Evolutionary conservation across 2,797 vertebrate species (phyloP).

Genomic region (Coregonus sp.): DNA sequence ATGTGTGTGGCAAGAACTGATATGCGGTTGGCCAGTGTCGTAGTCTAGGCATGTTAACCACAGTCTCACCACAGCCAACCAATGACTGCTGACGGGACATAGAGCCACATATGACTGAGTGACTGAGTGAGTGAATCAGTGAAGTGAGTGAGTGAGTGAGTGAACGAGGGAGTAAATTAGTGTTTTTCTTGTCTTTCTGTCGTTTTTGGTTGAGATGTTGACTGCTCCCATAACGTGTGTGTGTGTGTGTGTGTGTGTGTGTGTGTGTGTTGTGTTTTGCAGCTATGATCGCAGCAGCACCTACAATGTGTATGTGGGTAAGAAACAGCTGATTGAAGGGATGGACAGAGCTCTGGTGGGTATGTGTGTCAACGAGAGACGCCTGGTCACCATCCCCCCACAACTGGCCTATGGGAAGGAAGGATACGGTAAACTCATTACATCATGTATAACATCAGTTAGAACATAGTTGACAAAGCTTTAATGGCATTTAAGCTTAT

Average conservation of each 20-base stretch:
- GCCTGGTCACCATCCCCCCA: constrained; percentile 90
- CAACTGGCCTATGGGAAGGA: constrained; percentile 87
- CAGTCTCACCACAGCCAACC: background rate
- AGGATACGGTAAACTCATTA: constrained; percentile 84
- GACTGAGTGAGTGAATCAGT: background rate
- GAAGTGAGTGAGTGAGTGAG: background rate
- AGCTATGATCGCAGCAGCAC: constrained; percentile 94
- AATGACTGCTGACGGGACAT: background rate
- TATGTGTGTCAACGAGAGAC: constrained; percentile 95
- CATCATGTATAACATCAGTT: background rate
- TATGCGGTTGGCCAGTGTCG: background rate
- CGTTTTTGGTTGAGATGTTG: background rate
- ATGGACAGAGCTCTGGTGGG: constrained; percentile 95
- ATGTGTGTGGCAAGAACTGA: background rate
- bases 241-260: no score
- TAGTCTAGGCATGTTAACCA: background rate
- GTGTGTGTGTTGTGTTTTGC: constrained; percentile 24
- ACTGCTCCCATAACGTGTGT: background rate
- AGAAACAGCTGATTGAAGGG: constrained; percentile 89
- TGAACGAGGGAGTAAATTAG: background rate
- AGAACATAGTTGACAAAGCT: background rate
- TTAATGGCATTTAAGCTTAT: background rate
- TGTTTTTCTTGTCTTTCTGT: constrained; percentile 2
- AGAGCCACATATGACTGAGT: background rate
- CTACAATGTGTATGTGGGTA: constrained; percentile 94